phyloP scores from a whole-genome alignment of 2,797 vertebrate species.

The Crax fasciolata region DNA sequence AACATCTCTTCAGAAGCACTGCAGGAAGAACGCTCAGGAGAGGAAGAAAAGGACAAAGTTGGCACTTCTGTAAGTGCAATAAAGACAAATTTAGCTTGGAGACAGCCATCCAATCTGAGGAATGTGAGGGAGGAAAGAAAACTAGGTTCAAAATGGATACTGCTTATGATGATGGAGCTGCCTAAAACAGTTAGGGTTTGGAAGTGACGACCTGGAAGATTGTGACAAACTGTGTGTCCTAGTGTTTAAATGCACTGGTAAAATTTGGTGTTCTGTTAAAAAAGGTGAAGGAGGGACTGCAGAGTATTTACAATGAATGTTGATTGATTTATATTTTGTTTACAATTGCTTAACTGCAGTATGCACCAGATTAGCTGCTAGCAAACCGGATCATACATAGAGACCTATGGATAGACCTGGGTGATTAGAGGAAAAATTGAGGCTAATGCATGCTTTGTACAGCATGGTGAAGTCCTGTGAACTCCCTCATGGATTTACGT shows the following conservation, averaged over 20 bases:
- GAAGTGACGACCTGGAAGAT: not conserved
- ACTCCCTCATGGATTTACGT: not conserved
- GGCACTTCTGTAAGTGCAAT: conserved; percentile 21
- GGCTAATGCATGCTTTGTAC: not conserved
- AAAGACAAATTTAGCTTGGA: conserved; percentile 52
- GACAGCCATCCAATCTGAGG: not conserved
- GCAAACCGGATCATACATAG: not conserved
- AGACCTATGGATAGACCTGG: not conserved
- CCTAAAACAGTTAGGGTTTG: not conserved
- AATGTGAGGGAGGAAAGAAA: not conserved
- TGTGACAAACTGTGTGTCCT: not conserved
- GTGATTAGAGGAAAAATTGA: not conserved
- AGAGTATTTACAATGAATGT: conserved; percentile 36
- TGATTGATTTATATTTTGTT: conserved; percentile 29
- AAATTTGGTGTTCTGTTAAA: conserved; percentile 10
- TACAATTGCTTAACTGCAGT: not conserved
- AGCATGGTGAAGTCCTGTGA: not conserved
- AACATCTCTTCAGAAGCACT: conserved; percentile 44
- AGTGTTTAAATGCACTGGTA: not conserved
- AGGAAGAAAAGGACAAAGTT: conserved; percentile 49
- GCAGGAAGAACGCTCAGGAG: conserved; percentile 32
- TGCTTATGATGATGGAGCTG: not conserved
- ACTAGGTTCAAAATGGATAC: not conserved
- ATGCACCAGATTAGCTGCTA: not conserved
- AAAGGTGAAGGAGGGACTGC: not conserved